These are phyloP conservation scores for Antrozous pallidus DNA, from an alignment of 2,797 vertebrate genomes.

Conservation along the genomic window DNA sequence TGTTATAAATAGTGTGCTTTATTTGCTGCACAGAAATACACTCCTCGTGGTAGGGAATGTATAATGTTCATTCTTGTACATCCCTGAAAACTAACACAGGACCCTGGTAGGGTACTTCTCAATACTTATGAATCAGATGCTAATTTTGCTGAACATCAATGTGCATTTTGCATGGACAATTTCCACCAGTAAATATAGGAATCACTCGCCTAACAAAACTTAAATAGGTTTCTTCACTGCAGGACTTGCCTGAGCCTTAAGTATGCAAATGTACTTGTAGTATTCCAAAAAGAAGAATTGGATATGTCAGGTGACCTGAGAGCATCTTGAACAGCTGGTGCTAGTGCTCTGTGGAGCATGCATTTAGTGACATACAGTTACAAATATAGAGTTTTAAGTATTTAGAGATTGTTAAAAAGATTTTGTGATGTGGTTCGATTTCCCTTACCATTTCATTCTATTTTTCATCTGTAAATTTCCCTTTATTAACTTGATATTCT, in stretches of 20 bases:
- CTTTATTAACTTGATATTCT: neutral
- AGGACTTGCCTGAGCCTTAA: neutral
- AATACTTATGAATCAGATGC: neutral
- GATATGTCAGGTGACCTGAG: neutral
- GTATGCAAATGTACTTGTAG: neutral
- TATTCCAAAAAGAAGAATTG: neutral
- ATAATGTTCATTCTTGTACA: neutral
- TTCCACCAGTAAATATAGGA: neutral
- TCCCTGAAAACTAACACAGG: neutral
- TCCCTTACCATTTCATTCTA: neutral
- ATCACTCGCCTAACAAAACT: neutral
- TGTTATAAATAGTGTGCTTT: neutral
- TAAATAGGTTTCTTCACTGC: neutral
- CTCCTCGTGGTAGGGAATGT: neutral
- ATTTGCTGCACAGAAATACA: neutral
- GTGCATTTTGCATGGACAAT: neutral
- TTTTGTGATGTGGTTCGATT: neutral
- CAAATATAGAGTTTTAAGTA: neutral
- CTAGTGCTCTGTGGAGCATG: neutral
- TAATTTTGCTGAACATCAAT: neutral
- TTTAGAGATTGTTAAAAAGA: neutral
- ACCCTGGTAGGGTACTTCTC: neutral
- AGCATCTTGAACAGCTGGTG: neutral
- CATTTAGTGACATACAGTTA: neutral
- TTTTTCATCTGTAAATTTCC: neutral